Evolutionary conservation across 2,113 vertebrate genomes (phyloP), one percentile per base, ranked within the genome.

Genomic region (Coreoperca whiteheadi): DNA sequence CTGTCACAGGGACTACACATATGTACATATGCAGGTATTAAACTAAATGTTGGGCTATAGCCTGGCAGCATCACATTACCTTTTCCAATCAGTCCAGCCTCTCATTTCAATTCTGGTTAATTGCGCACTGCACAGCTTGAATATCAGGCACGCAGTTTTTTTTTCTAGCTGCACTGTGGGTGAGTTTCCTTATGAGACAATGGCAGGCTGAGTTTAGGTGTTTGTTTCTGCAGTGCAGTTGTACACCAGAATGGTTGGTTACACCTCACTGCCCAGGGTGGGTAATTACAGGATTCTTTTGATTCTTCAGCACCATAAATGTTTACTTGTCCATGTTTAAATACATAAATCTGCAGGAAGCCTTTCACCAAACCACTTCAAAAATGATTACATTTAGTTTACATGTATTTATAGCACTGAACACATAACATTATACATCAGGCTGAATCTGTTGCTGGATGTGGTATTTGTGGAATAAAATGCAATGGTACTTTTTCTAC

Each of bases 291-390:
- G 70, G 48, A 56, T 85, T 88, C 51, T 18, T 90, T 71, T 81
- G 82, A 67, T 86, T 87, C 75, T 74, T 77, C 32, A 9, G 65
- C 32, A 57, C 54, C 48, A 51, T 84, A 67, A 91, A 82, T 80
- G 78, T 84, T 81, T 77, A 74, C 59, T 48, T 67, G 53, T 64
- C 1, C 65, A 74, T 69, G 71, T 81, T 84, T 73, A 51, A 89
- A 86, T 63, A 23, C 28, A 69, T 66, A 48, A 56, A 54, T 69
- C 69, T 51, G 14, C 28, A 30, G 72, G 48, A 61, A 25, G n/a
- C 23, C 11, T 54, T 71, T 77, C 59, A 63, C 30, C 73, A 66
- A 84, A 74, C 73, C 41, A 39, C 72, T 60, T 77, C 69, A 28
- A 37, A 85, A 82, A 30, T 28, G 23, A 74, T 56, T 21, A 32